A percentile compares a stretch with the other conserved stretches of the same genome.
Conservation (phyloP, 2,888 invertebrate genomes). For the Sarcophaga rosellei region DNA sequence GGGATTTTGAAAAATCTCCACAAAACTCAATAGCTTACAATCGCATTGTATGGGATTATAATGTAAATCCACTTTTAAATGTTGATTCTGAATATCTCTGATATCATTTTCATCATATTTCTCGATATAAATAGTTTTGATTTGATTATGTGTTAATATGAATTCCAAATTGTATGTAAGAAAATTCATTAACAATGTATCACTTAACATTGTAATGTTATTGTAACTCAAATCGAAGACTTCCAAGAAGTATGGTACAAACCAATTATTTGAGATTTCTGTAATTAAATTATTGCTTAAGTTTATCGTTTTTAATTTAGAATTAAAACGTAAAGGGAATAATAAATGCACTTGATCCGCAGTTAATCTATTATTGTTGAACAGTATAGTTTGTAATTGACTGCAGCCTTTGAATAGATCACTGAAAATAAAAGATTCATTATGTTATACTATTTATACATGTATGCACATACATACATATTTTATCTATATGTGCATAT, state of each 20-base stretch:
- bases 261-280: slow-evolving; percentile 85
- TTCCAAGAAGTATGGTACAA: slow-evolving; percentile 83
- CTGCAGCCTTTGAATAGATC: neutral
- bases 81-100: slow-evolving; percentile 57
- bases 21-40: slow-evolving; percentile 83
- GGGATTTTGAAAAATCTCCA: slow-evolving; percentile 81
- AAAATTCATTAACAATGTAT: slow-evolving; percentile 77
- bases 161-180: slow-evolving; percentile 78
- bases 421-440: neutral
- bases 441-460: no score
- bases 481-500: no score
- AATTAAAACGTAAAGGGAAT: slow-evolving; percentile 84
- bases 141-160: slow-evolving; percentile 83
- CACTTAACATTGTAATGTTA: slow-evolving; percentile 82
- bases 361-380: slow-evolving; percentile 9
- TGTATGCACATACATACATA: no score
- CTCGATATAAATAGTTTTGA: slow-evolving; percentile 80
- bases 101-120: slow-evolving; percentile 73
- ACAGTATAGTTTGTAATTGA: neutral
- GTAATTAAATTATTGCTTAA: slow-evolving; percentile 85
- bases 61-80: slow-evolving; percentile 81
- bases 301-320: slow-evolving; percentile 83
- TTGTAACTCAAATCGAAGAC: slow-evolving; percentile 86
- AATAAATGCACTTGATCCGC: slow-evolving; percentile 62
- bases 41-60: slow-evolving; percentile 85